Evolutionary conservation across 1,140 invertebrate species (phyloP).

Genomic region (Babylonia areolata): DNA sequence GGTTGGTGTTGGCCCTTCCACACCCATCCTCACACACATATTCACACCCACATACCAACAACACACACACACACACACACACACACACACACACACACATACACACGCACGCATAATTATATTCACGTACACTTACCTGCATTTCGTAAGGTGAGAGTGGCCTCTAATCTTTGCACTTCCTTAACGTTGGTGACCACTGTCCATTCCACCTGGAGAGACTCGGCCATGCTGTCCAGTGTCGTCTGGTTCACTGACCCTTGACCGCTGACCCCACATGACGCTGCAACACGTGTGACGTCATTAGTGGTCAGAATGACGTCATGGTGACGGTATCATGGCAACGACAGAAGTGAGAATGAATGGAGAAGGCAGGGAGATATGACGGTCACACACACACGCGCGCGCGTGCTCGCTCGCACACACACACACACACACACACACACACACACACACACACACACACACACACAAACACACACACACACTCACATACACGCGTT

Average conservation of each 20-base stretch:
- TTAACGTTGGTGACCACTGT: slow-evolving; percentile 13
- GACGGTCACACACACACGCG: neutral
- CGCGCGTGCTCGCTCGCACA: neutral
- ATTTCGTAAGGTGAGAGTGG: neutral
- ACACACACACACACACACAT: too few relatives aligned
- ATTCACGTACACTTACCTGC: neutral
- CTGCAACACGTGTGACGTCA: neutral
- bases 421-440: slow-evolving; percentile 11
- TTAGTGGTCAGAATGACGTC: neutral
- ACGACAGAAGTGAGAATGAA: too few relatives aligned
- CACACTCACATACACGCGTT: neutral
- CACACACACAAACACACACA: neutral
- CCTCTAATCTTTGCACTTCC: neutral
- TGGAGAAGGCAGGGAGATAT: neutral
- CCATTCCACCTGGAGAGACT: slow-evolving; percentile 13
- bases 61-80: too few relatives aligned
- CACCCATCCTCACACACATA: too few relatives aligned
- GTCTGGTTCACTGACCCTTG: slow-evolving; percentile 5
- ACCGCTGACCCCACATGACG: too few relatives aligned
- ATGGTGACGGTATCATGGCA: neutral
- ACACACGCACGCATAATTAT: too few relatives aligned
- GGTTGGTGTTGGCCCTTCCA: too few relatives aligned
- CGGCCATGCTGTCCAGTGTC: neutral
- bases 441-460: slow-evolving; percentile 7
- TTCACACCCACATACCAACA: too few relatives aligned